phyloP scores from a whole-genome alignment of 2,113 vertebrate genomes.

The Diadophis punctatus region DNA sequence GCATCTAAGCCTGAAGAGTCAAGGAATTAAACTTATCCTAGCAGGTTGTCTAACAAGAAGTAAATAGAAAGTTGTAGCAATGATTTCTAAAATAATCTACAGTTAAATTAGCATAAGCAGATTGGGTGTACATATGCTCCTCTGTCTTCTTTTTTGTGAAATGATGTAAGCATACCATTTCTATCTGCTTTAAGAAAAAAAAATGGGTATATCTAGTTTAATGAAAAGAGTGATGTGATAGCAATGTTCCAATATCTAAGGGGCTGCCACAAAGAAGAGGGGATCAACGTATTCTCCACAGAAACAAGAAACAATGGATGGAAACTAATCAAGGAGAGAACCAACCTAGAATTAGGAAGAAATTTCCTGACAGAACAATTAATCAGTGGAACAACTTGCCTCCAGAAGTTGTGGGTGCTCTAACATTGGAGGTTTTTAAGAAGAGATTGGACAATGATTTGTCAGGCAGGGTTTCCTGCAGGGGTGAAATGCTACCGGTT shows the following conservation, averaged over 20 bases:
- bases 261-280: not conserved
- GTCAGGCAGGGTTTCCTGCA: no score
- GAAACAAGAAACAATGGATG: not conserved
- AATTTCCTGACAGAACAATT: no score
- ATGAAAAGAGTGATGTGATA: not conserved
- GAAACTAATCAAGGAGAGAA: no score
- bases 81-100: not conserved
- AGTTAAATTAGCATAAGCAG: not conserved
- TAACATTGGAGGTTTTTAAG: no score
- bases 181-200: not conserved
- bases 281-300: not conserved
- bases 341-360: no score
- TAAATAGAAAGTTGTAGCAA: not conserved
- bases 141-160: not conserved
- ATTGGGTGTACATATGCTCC: not conserved
- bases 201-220: not conserved
- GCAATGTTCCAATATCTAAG: not conserved
- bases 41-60: not conserved
- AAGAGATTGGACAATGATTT: no score
- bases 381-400: no score
- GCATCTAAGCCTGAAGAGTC: not conserved
- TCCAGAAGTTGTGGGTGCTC: no score
- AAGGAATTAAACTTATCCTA: not conserved
- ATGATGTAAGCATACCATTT: not conserved
- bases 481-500: no score